phyloP scores from a whole-genome alignment of 1,140 invertebrate species.

The Ceratina australensis region DNA sequence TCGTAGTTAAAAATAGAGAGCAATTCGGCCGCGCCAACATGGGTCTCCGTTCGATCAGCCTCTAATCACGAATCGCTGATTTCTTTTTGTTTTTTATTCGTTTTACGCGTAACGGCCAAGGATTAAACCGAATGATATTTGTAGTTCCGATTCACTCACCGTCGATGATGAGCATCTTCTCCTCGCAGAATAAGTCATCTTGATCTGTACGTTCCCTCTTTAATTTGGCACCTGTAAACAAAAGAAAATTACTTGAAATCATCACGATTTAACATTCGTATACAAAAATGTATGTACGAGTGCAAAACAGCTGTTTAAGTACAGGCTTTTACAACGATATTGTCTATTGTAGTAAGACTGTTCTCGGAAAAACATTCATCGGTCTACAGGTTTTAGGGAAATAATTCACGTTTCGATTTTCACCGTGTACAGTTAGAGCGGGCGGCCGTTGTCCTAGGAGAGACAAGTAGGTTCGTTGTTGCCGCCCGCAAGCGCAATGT shows the following conservation, averaged over 20 bases:
- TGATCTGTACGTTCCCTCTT: conserved; percentile 76
- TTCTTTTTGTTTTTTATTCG: neutral
- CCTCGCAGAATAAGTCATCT: conserved; percentile 78
- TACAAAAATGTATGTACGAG: too few relatives aligned
- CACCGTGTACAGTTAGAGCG: neutral
- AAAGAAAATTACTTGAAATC: neutral
- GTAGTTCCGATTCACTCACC: conserved; percentile 67
- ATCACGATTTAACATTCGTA: too few relatives aligned
- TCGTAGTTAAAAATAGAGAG: neutral
- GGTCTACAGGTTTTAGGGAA: too few relatives aligned
- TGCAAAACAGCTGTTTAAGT: too few relatives aligned
- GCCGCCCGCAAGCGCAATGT: neutral
- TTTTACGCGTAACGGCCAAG: neutral
- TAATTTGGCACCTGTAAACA: conserved; percentile 73
- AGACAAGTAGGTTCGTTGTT: neutral
- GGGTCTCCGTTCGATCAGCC: neutral
- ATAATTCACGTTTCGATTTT: neutral
- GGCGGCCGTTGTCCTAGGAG: neutral
- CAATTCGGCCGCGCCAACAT: too few relatives aligned
- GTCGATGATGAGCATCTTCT: conserved; percentile 79
- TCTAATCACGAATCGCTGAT: too few relatives aligned
- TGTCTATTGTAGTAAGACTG: too few relatives aligned
- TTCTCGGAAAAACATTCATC: too few relatives aligned
- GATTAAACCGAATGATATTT: neutral
- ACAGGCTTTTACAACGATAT: too few relatives aligned